Evolutionary conservation across 2,888 invertebrate species (phyloP), one percentile per base, ranked within the genome.

Genomic region (Aradus depressus): DNA sequence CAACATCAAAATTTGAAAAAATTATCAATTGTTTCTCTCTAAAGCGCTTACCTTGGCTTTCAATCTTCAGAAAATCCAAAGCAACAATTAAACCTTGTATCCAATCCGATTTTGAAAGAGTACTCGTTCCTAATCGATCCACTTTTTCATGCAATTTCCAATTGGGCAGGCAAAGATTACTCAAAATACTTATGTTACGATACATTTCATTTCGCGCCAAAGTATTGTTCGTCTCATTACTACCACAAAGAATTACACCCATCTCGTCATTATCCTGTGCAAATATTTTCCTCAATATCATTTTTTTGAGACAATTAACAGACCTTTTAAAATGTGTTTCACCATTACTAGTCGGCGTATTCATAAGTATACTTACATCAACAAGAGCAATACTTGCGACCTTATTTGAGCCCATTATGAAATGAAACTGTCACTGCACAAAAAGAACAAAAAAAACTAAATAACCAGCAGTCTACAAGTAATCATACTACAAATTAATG

Each of bases 231-330:
- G 51, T 49, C 5, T 44, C 37, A n/a, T 53, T 45, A 18, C 26
- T 25, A 3, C 56, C 56, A 6, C 51, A 51, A 5, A 49, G 19
- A 19, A 56, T 35, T 3, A 56, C 18, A 5, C 53, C 53, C 37
- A 53, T 28, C 16, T 56, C 56, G 39, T 56, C 56, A 12, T 28
- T 42, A 23, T 56, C 56, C 5, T 50, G 49, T 16, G 53, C 48
- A 37, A 56, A 56, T 14, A 56, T 53, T 44, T 56, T 56, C 19
- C 53, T 32, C 25, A 56, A 31, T 32, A 56, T 44, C 44, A 56
- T 50, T 31, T 49, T 48, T 26, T 38, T 31, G 4, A 54, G 19
- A 43, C 44, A 50, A 26, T 51, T 35, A 25, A 50, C 48, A n/a
- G 53, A 51, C 26, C 51, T 51, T 18, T 44, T 47, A 31, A 56